Percentiles rank a stretch among this genome's conserved stretches.
These are phyloP conservation scores for Propithecus perrieri DNA, from an alignment of 2,797 vertebrate species.

Conservation along the genomic window DNA sequence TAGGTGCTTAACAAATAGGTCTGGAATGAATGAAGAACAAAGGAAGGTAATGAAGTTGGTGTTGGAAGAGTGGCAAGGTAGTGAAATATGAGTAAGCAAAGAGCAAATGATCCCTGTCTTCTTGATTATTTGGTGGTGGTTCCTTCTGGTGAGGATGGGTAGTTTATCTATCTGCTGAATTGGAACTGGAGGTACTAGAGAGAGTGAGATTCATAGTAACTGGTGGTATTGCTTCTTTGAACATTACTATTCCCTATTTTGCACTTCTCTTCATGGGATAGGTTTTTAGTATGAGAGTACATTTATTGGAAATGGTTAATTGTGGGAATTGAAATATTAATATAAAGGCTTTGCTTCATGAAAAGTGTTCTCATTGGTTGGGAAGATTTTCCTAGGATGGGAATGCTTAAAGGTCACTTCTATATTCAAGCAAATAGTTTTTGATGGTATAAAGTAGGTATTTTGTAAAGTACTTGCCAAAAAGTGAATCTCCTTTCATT, in stretches of 20 bases:
- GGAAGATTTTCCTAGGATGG: constrained; percentile 30
- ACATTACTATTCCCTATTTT: background rate
- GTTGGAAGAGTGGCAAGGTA: background rate
- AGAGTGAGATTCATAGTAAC: background rate
- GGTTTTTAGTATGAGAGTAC: background rate
- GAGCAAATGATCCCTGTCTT: background rate
- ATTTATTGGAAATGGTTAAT: constrained; percentile 33
- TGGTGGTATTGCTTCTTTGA: background rate
- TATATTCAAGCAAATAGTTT: constrained; percentile 44
- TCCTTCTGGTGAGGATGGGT: background rate
- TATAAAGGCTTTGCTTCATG: background rate
- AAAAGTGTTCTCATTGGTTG: constrained; percentile 28
- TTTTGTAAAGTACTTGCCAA: constrained; percentile 36
- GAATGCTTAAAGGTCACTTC: background rate
- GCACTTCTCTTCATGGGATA: background rate
- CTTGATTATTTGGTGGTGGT: background rate
- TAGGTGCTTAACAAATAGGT: background rate
- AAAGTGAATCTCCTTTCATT: constrained; percentile 54
- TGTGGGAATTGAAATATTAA: background rate
- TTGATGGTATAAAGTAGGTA: constrained; percentile 26
- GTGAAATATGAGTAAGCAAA: background rate
- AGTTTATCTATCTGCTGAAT: background rate
- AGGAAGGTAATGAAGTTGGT: background rate
- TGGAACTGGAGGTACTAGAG: background rate
- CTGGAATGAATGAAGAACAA: constrained; percentile 14